Percentiles rank a stretch among this genome's conserved stretches.
Conservation (phyloP, 2,113 vertebrate species). For the Aepyceros melampus region DNA sequence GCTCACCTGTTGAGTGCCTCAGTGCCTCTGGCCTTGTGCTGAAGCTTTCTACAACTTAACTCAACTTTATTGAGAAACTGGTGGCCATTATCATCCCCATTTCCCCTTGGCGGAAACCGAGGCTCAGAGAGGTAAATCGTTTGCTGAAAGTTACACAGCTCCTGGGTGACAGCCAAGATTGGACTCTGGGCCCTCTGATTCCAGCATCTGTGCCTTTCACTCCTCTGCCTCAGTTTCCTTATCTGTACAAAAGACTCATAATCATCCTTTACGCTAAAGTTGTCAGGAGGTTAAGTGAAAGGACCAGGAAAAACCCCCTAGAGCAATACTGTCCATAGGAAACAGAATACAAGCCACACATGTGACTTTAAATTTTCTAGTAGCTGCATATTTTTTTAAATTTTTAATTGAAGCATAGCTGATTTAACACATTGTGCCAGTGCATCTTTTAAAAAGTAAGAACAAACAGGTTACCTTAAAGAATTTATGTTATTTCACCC, state of each 20-base stretch:
- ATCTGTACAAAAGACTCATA: background rate
- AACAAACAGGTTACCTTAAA: background rate
- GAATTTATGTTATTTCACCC: background rate
- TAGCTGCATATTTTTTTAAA: background rate
- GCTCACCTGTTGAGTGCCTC: background rate
- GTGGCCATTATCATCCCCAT: background rate
- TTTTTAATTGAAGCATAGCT: background rate
- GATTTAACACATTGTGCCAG: background rate
- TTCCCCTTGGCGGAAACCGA: background rate
- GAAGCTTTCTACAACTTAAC: background rate
- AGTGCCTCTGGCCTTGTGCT: background rate
- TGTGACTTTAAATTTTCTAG: background rate
- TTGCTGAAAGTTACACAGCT: background rate
- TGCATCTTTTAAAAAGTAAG: background rate
- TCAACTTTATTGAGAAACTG: background rate
- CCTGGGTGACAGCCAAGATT: background rate
- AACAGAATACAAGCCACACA: background rate
- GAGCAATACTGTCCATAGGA: background rate
- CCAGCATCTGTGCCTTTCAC: background rate
- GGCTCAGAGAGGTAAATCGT: background rate
- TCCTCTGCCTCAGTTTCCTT: slow-evolving; percentile 3
- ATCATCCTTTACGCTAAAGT: background rate
- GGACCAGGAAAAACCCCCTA: background rate
- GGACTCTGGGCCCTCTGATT: background rate
- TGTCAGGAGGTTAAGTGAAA: background rate